Base-by-base conservation (phyloP, 2,888 invertebrate genomes). In the Theodoxus fluviatilis region DNA sequence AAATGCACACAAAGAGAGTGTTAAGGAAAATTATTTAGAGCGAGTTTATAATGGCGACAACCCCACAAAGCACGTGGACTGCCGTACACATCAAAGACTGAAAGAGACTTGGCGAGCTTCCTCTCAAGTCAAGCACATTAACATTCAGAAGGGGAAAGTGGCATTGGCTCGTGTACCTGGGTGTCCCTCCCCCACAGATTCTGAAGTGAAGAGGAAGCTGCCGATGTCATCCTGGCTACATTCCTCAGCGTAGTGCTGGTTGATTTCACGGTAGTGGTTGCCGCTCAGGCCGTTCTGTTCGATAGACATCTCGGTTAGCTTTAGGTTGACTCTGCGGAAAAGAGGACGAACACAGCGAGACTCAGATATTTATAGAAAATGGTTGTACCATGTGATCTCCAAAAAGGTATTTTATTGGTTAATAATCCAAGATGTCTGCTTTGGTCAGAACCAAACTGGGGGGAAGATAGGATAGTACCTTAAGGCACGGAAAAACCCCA, bases 101-200 rank as follows among this genome's bases (percentile, higher is more conserved):
- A n/a, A n/a, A n/a, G n/a, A n/a, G n/a, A n/a, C n/a, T n/a, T n/a
- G n/a, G n/a, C n/a, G n/a, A n/a, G n/a, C n/a, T n/a, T 0, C 7
- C 49, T 0, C n/a, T 49, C 22, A n/a, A n/a, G n/a, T n/a, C 12
- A 22, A 49, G 4, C 6, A 49, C 4, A 6, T 12, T 9, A n/a
- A 64, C 6, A 7, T 40, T n/a, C 6, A 12, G 6, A 12, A 15
- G 4, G 9, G 9, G 28, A n/a, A 28, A 7, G 22, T n/a, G 35
- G 15, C 7, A 38, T 35, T 64, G 9, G 7, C 28, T 47, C 9
- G 18, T 18, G 55, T 80, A 85, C 85, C 86, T 76, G 87, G 87
- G 74, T 87, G 87, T 35, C 87, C 87, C 76, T 87, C 87, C 65
- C 87, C 87, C 25, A 87, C 87, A n/a, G 87, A 87, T 78, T 87